Evolutionary conservation across 1,140 invertebrate species (phyloP).

Genomic region (Cydia fagiglandana): DNA sequence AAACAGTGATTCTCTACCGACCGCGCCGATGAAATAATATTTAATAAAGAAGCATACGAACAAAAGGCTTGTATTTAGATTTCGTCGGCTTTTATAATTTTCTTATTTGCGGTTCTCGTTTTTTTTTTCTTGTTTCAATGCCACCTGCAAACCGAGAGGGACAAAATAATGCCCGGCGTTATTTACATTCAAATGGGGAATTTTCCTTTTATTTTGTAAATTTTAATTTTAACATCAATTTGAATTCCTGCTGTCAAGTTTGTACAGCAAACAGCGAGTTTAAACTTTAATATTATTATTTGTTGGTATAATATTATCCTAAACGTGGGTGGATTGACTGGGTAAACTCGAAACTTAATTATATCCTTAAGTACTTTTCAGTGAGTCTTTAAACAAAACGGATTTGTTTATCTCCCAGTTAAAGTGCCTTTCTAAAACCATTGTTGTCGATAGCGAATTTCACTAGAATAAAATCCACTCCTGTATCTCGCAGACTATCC

Average conservation of each 20-base stretch:
- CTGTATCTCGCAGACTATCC: conserved; percentile 48
- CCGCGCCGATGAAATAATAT: too few relatives aligned
- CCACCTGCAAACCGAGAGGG: conserved; percentile 50
- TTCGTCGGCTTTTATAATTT: conserved; percentile 73
- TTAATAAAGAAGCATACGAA: conserved; percentile 67
- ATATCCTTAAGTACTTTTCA: too few relatives aligned
- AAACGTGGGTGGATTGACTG: too few relatives aligned
- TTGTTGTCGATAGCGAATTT: background rate
- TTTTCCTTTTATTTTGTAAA: conserved; percentile 33
- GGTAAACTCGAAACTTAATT: too few relatives aligned
- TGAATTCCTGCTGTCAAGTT: background rate
- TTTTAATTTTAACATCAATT: conserved; percentile 11
- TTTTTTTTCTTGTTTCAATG: conserved; percentile 58
- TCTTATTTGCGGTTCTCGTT: conserved; percentile 72
- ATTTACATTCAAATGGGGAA: conserved; percentile 62
- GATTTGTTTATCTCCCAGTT: too few relatives aligned
- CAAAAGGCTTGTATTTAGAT: conserved; percentile 61
- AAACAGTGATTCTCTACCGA: too few relatives aligned
- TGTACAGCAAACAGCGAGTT: too few relatives aligned
- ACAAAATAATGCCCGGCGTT: conserved; percentile 49
- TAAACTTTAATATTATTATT: too few relatives aligned
- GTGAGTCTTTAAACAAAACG: too few relatives aligned
- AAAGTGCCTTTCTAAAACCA: background rate
- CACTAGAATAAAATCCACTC: conserved; percentile 47
- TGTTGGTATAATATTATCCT: too few relatives aligned